A percentile compares a stretch with the other conserved stretches of the same genome.
These are phyloP conservation scores for Nylanderia fulva DNA, from an alignment of 1,140 invertebrate species.

Conservation along the genomic window DNA sequence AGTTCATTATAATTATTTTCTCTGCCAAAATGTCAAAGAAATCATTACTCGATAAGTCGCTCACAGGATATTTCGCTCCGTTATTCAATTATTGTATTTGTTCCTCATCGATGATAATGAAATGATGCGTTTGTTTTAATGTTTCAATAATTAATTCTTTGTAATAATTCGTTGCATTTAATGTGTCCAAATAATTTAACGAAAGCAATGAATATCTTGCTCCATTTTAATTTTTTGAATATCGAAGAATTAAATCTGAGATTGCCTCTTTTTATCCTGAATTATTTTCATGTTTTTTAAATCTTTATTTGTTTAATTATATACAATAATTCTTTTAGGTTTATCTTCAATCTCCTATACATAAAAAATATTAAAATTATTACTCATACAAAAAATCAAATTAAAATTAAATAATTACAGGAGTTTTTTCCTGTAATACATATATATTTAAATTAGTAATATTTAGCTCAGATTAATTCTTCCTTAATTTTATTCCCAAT, in stretches of 20 bases:
- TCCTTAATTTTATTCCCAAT: background rate
- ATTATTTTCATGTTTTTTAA: background rate
- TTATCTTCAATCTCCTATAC: background rate
- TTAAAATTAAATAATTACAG: background rate
- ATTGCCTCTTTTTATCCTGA: background rate
- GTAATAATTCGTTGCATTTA: constrained; percentile 48
- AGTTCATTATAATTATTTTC: constrained; percentile 80
- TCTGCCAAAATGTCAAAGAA: constrained; percentile 29
- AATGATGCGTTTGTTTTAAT: background rate
- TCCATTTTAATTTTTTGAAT: constrained; percentile 12
- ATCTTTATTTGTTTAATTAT: background rate
- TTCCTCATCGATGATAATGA: background rate
- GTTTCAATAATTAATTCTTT: constrained; percentile 1
- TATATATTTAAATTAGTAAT: background rate
- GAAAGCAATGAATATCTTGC: no score
- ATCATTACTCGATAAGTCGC: constrained; percentile 54
- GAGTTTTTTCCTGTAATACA: background rate
- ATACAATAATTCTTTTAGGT: background rate
- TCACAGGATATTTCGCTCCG: background rate
- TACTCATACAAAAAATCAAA: background rate
- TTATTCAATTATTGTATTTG: constrained; percentile 13
- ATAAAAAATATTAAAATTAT: background rate
- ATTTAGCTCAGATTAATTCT: background rate
- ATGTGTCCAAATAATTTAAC: constrained; percentile 31
- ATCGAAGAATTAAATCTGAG: background rate